A percentile compares a stretch with the other conserved stretches of the same genome.
These are phyloP conservation scores for Echinometra lucunter DNA, from an alignment of 53 echinoderm and acorn worm species.

Conservation along the genomic window DNA sequence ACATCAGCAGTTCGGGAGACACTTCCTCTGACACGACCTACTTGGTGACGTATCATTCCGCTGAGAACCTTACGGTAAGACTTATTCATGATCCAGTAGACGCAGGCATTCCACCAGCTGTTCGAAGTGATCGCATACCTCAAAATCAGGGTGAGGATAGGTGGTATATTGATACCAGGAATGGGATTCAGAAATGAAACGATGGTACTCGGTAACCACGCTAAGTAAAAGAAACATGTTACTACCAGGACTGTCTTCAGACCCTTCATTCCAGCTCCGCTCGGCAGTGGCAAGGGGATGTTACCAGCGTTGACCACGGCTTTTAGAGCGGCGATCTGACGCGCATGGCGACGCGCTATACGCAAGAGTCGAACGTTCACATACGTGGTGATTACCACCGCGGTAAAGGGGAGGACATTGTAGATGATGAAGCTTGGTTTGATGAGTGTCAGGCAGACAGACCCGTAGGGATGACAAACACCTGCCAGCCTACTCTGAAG, in stretches of 20 bases:
- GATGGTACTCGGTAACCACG: conserved; percentile 54
- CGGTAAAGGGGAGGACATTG: conserved; percentile 1
- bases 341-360: conserved; percentile 40
- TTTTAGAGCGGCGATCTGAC: conserved; percentile 21
- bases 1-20: neutral
- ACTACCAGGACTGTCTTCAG: conserved; percentile 58
- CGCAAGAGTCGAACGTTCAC: conserved; percentile 41
- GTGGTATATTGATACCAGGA: neutral
- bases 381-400: conserved; percentile 46
- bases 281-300: neutral
- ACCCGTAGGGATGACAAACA: neutral
- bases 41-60: neutral
- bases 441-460: conserved; percentile 5
- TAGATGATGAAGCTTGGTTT: conserved; percentile 60
- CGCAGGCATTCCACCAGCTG: conserved; percentile 63
- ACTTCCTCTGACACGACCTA: neutral
- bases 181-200: neutral
- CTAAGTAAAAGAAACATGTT: conserved; percentile 43
- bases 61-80: conserved; percentile 39
- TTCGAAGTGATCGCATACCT: conserved; percentile 53
- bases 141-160: neutral
- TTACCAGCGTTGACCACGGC: conserved; percentile 20
- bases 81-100: conserved; percentile 50
- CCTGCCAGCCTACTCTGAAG: conserved; percentile 17
- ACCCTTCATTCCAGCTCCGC: conserved; percentile 47